Evolutionary conservation across 2,888 invertebrate species (phyloP).

Genomic region (Drosophila barbarae): DNA sequence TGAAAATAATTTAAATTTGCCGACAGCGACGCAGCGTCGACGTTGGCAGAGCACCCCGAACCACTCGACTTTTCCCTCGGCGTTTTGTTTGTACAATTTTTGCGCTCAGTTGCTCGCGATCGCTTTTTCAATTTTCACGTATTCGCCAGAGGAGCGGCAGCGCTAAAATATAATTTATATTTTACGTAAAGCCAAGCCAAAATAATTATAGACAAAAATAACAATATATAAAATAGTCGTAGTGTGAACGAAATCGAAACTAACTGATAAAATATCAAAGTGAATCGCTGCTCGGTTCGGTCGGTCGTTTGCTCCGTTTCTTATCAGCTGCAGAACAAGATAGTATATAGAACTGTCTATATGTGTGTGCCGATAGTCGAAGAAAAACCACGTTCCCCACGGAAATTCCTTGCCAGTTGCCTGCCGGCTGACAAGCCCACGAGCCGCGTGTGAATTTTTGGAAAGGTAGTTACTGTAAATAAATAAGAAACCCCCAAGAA

Average conservation of each 20-base stretch:
- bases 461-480: constrained; percentile 19
- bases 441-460: constrained; percentile 29
- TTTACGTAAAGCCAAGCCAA: constrained; percentile 30
- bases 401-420: constrained; percentile 28
- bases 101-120: constrained; percentile 76
- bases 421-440: constrained; percentile 32
- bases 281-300: constrained; percentile 29
- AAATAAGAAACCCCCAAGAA: not conserved
- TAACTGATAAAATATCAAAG: constrained; percentile 44
- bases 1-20: constrained; percentile 72
- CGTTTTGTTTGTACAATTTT: constrained; percentile 64
- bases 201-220: constrained; percentile 8
- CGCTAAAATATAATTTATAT: constrained; percentile 32
- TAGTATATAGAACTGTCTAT: constrained; percentile 13
- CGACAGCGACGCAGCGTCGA: constrained; percentile 28
- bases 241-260: constrained; percentile 34
- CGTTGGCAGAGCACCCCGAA: constrained; percentile 22
- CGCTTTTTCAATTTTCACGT: constrained; percentile 76
- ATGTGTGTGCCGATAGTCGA: constrained; percentile 8
- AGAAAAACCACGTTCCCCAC: constrained; percentile 34
- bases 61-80: constrained; percentile 29
- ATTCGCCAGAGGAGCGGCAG: constrained; percentile 35
- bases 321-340: constrained; percentile 32
- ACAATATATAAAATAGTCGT: not conserved
- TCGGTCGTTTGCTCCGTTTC: constrained; percentile 13